Base-by-base conservation (phyloP, 2,113 vertebrate species). In the Cygnus buccinator region DNA sequence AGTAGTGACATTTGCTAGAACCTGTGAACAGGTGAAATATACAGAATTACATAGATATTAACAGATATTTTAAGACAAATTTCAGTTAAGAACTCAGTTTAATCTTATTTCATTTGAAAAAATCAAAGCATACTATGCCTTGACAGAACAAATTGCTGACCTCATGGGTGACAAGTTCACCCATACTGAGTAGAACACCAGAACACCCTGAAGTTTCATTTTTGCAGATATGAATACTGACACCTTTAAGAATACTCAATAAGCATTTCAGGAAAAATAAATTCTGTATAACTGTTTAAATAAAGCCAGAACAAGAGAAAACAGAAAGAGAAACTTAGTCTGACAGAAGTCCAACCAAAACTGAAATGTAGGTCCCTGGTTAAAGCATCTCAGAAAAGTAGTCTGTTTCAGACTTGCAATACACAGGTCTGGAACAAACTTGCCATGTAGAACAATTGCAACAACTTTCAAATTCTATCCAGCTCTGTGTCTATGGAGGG, bases 81-180 rank as follows among this genome's bases (percentile, higher is more conserved):
- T 96, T 95, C 87, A 95, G 77, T 96, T 93, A 97, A 95, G 87
- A 96, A 85, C 84, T 95, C 84, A 95, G 87, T 89, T 92, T 95
- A 61, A 94, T 72, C 90, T 85, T 62, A 68, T 72, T 96, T 97
- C 94, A 87, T 97, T 97, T 94, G 91, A 97, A 97, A 98, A 91
- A 66, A 94, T 62, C 92, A 95, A 96, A 85, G 92, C 81, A 82
- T 85, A 50, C 59, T 96, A 80, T 94, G 91, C 93, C 55, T 89
- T 90, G 86, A 95, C 87, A 95, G 94, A 57, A 92, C 92, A 94
- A 96, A 97, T 94, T 96, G 73, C 83, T 96, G 97, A 97, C 93
- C 96, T 97, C 96, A 97, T 90, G 20, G 5, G 76, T 96, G 79
- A 91, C 75, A 87, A 88, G 81, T 89, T 94, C 78, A 89, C 76